These are phyloP conservation scores for Andrena bucephala DNA, from an alignment of 2,888 invertebrate genomes.

Conservation along the genomic window DNA sequence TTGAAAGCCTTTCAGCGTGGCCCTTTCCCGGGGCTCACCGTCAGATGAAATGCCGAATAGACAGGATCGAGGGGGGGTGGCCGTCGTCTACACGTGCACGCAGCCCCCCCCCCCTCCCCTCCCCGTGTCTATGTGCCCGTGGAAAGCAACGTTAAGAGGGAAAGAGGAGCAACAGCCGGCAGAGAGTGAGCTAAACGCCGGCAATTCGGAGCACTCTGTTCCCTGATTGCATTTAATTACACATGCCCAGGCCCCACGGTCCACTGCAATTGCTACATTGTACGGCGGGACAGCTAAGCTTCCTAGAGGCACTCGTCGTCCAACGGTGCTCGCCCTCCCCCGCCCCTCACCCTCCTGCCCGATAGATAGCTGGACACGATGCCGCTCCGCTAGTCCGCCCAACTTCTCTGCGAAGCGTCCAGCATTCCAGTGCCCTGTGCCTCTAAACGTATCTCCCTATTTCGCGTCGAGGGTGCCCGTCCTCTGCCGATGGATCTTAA, in stretches of 20 bases:
- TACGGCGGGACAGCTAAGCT: conserved; percentile 72
- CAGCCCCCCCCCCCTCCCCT: neutral
- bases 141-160: conserved; percentile 57
- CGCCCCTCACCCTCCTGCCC: conserved; percentile 1
- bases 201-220: conserved; percentile 82
- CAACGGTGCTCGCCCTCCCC: conserved; percentile 36
- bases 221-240: conserved; percentile 85
- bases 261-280: conserved; percentile 81
- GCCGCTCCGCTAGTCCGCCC: conserved; percentile 36
- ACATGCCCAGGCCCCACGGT: conserved; percentile 77
- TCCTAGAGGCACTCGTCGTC: conserved; percentile 64
- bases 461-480: neutral
- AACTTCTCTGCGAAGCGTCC: conserved; percentile 38
- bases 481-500: neutral
- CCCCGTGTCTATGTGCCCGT: conserved; percentile 34
- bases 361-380: conserved; percentile 65
- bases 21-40: conserved; percentile 62
- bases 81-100: conserved; percentile 45
- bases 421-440: conserved; percentile 24
- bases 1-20: conserved; percentile 75
- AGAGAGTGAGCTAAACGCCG: conserved; percentile 78
- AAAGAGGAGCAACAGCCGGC: conserved; percentile 57
- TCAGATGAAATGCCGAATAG: conserved; percentile 68
- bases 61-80: conserved; percentile 44
- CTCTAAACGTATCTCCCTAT: conserved; percentile 41